phyloP scores from a whole-genome alignment of 2,888 invertebrate genomes.

The Ophion costatus region DNA sequence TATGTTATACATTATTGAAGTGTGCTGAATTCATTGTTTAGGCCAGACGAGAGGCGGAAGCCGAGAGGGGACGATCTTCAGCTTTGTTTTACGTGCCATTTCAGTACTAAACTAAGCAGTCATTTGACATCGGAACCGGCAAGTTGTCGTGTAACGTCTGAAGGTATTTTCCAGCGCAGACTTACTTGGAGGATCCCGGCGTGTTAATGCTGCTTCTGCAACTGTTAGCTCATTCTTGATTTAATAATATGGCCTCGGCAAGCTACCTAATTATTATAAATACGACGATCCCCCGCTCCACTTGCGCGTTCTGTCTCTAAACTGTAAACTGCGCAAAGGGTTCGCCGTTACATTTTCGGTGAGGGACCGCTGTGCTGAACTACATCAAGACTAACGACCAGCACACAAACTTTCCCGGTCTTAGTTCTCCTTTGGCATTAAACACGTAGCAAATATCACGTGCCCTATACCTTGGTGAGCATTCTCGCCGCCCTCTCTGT shows the following conservation, averaged over 20 bases:
- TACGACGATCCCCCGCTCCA: slow-evolving; percentile 29
- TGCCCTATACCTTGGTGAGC: slow-evolving; percentile 5
- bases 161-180: slow-evolving; percentile 25
- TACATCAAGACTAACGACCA: slow-evolving; percentile 66
- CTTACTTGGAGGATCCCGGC: slow-evolving; percentile 36
- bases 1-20: no score
- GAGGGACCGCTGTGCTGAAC: slow-evolving; percentile 48
- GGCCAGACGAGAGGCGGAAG: background rate
- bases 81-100: slow-evolving; percentile 34
- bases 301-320: slow-evolving; percentile 44
- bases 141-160: slow-evolving; percentile 12
- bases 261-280: slow-evolving; percentile 65
- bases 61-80: background rate
- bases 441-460: slow-evolving; percentile 40
- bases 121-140: slow-evolving; percentile 23
- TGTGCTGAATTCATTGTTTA: slow-evolving; percentile 19
- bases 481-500: slow-evolving; percentile 14
- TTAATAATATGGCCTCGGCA: slow-evolving; percentile 54
- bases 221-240: slow-evolving; percentile 59
- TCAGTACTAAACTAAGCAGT: slow-evolving; percentile 5
- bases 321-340: slow-evolving; percentile 61
- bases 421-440: slow-evolving; percentile 50
- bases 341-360: slow-evolving; percentile 42
- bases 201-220: slow-evolving; percentile 36
- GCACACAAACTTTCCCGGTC: slow-evolving; percentile 56